Evolutionary conservation across 2,888 invertebrate species (phyloP), one percentile per base, ranked within the genome.

Genomic region (Malachius bipustulatus): DNA sequence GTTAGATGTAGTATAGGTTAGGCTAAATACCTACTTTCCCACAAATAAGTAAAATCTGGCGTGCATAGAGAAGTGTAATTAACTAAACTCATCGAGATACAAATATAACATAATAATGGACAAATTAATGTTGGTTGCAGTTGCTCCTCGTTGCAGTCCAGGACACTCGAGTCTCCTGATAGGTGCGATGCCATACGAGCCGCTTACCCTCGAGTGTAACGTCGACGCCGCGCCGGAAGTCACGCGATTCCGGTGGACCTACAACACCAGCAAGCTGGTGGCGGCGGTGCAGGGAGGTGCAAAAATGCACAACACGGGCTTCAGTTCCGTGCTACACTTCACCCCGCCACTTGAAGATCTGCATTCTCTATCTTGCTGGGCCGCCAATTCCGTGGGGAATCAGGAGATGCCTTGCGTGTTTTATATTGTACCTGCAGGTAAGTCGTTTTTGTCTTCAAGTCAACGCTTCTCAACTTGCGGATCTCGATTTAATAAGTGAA

Each of bases 341-440:
- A 66, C 65, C 4, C 68, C 71, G n/a, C 56, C 50, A n/a, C 47
- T 48, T 3, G 47, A 57, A 30, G 87, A 88, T 54, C 71, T 85
- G 46, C 87, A 87, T 40, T 84, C 84, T 49, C 64, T 89, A 13
- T 82, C 84, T 3, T 90, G 90, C 57, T 88, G 87, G 87, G 87
- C 87, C 3, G 78, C 77, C 57, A 89, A 89, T 59, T 73, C 73
- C 43, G 77, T 88, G 10, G 89, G 89, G 15, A 73, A 79, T 46
- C 89, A 89, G 62, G 67, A 73, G 43, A 72, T 71, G 42, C 88
- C 90, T 1, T 90, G 90, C 54, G 63, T 83, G 35, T 83, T 87
- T 59, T 77, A 82, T 63, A 73, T 89, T 38, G 67, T 83, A 51
- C 80, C 82, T 49, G 87, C 83, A 48, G 79, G 87, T 87, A 69